phyloP scores from a whole-genome alignment of 2,888 invertebrate genomes.

The Polyploca ridens region DNA sequence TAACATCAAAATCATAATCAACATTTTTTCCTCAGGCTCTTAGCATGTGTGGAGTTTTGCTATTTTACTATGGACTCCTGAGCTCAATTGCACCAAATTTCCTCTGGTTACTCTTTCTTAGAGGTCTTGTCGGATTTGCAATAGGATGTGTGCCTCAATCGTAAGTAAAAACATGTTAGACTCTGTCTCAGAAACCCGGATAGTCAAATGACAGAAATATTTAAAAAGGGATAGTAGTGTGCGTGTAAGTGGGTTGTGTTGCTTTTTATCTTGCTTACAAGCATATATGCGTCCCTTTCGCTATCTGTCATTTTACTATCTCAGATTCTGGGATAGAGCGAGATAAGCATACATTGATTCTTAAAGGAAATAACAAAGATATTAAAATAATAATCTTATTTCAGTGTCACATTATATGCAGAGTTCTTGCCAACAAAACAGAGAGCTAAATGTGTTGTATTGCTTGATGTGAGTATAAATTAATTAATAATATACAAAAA shows the following conservation, averaged over 20 bases:
- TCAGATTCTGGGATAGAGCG: too few relatives aligned
- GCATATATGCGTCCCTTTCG: too few relatives aligned
- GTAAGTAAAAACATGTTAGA: slow-evolving; percentile 85
- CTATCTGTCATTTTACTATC: too few relatives aligned
- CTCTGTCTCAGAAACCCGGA: too few relatives aligned
- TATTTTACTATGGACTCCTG: slow-evolving; percentile 95
- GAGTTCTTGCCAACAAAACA: slow-evolving; percentile 97
- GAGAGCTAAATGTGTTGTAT: slow-evolving; percentile 96
- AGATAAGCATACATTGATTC: slow-evolving; percentile 1
- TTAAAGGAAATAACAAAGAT: neutral
- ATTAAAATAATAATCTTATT: slow-evolving; percentile 35
- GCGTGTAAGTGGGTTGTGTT: too few relatives aligned
- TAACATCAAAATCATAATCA: neutral
- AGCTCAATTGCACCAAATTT: slow-evolving; percentile 96
- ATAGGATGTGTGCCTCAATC: slow-evolving; percentile 99
- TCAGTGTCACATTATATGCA: slow-evolving; percentile 96
- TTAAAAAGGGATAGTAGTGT: too few relatives aligned
- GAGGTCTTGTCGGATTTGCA: slow-evolving; percentile 97
- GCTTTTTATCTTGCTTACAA: too few relatives aligned
- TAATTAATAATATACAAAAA: too few relatives aligned
- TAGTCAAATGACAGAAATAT: too few relatives aligned
- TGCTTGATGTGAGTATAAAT: slow-evolving; percentile 92
- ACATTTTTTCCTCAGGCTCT: slow-evolving; percentile 86
- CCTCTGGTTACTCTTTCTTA: slow-evolving; percentile 94
- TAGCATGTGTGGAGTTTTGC: slow-evolving; percentile 93